Percentiles rank a stretch among this genome's conserved stretches.
Evolutionary conservation across 2,797 vertebrate species (phyloP).

Genomic region (Nothura maculosa): DNA sequence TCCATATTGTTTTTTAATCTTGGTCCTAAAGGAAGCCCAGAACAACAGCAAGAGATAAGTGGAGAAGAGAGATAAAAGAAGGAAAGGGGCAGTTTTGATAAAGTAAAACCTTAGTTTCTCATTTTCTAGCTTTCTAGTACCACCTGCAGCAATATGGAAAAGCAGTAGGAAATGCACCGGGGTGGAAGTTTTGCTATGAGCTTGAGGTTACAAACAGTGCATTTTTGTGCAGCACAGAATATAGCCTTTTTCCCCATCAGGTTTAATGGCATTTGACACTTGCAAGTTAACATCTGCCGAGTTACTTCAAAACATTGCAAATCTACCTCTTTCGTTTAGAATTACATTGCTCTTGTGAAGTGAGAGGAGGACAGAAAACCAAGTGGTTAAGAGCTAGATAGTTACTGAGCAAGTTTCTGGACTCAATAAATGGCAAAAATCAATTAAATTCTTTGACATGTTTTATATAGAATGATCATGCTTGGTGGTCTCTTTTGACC

Average conservation of each 20-base stretch:
- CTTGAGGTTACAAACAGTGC: neutral
- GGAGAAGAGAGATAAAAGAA: constrained; percentile 11
- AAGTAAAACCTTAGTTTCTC: neutral
- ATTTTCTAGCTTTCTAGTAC: neutral
- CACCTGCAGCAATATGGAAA: neutral
- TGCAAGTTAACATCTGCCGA: neutral
- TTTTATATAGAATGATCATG: neutral
- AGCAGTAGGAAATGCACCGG: neutral
- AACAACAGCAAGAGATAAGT: constrained; percentile 6
- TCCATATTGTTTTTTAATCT: constrained; percentile 12
- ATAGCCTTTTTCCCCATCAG: neutral
- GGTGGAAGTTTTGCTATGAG: neutral
- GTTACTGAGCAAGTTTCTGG: neutral
- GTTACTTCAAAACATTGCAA: neutral
- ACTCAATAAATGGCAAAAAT: neutral
- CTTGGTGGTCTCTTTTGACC: neutral
- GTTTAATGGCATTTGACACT: neutral
- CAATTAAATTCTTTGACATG: neutral
- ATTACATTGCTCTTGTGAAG: neutral
- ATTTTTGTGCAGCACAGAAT: neutral
- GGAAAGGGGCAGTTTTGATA: neutral
- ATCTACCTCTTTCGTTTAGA: neutral
- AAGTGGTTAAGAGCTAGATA: neutral
- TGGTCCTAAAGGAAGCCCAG: neutral
- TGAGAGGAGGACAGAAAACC: neutral